Percentiles rank a stretch among this genome's conserved stretches.
phyloP scores from a whole-genome alignment of 2,113 vertebrate genomes.

The Hirundichthys speculiger region DNA sequence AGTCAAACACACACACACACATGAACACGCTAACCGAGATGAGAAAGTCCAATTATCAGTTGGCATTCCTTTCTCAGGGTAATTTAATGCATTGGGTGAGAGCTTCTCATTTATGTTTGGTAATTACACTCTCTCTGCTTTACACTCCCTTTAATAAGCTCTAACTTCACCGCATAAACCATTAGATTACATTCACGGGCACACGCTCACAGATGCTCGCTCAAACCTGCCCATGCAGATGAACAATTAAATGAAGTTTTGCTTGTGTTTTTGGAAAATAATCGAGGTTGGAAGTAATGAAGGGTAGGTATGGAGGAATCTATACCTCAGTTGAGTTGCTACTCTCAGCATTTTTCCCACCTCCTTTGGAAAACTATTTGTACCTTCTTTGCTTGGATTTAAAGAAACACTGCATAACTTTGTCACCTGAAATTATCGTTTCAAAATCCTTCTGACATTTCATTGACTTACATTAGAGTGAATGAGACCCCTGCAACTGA shows the following conservation, averaged over 20 bases:
- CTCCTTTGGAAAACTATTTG: neutral
- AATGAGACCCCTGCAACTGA: too few relatives aligned
- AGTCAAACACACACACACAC: slow-evolving; percentile 2
- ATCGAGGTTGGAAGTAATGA: neutral
- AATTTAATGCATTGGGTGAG: slow-evolving; percentile 80
- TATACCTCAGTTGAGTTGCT: neutral
- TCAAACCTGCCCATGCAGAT: slow-evolving; percentile 39
- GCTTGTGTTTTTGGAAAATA: slow-evolving; percentile 15
- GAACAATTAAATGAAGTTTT: slow-evolving; percentile 57
- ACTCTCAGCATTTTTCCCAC: neutral
- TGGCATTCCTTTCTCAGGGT: slow-evolving; percentile 75
- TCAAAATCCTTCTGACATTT: too few relatives aligned
- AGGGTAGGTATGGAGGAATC: too few relatives aligned
- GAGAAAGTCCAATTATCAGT: slow-evolving; percentile 78
- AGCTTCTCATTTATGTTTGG: slow-evolving; percentile 80
- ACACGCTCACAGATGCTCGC: slow-evolving; percentile 22
- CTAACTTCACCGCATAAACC: slow-evolving; percentile 78
- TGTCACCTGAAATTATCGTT: too few relatives aligned
- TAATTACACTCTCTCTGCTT: slow-evolving; percentile 80
- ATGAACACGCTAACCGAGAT: slow-evolving; percentile 48
- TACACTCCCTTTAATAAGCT: slow-evolving; percentile 80
- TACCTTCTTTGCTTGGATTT: neutral
- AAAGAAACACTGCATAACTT: too few relatives aligned
- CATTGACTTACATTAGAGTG: too few relatives aligned
- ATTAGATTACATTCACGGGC: slow-evolving; percentile 59